Evolutionary conservation across 2,888 invertebrate genomes (phyloP).

Genomic region (Drosophila kanekoi): DNA sequence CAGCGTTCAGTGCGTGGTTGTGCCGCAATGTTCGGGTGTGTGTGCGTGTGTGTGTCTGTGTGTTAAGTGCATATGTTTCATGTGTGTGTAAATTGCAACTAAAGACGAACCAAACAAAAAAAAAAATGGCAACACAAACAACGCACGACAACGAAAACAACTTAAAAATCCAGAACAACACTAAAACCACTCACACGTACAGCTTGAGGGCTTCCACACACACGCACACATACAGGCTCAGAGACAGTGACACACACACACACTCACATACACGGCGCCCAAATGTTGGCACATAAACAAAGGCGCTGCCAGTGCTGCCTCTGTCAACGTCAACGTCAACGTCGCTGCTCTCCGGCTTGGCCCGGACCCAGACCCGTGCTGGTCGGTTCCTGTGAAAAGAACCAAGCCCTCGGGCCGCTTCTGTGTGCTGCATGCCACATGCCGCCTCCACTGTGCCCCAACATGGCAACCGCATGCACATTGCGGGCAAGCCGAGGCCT

Average conservation of each 20-base stretch:
- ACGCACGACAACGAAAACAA: slow-evolving; percentile 76
- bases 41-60: slow-evolving; percentile 27
- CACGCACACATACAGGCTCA: slow-evolving; percentile 8
- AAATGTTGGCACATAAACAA: slow-evolving; percentile 75
- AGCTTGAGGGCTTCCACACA: slow-evolving; percentile 67
- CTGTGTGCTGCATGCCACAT: slow-evolving; percentile 1
- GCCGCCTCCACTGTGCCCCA: slow-evolving; percentile 1
- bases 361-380: slow-evolving; percentile 11
- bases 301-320: slow-evolving; percentile 46
- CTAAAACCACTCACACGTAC: slow-evolving; percentile 77
- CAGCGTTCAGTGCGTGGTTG: slow-evolving; percentile 65
- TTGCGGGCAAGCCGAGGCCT: slow-evolving; percentile 45
- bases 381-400: slow-evolving; percentile 49
- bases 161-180: slow-evolving; percentile 80
- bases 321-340: slow-evolving; percentile 5
- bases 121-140: slow-evolving; percentile 59
- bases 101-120: slow-evolving; percentile 62
- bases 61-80: slow-evolving; percentile 52
- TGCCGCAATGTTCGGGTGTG: slow-evolving; percentile 11
- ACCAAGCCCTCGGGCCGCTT: slow-evolving; percentile 55
- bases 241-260: background rate
- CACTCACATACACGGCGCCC: slow-evolving; percentile 35
- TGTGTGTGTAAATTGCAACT: slow-evolving; percentile 67
- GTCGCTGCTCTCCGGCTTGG: slow-evolving; percentile 23
- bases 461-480: slow-evolving; percentile 63